Conservation (phyloP, 2,113 vertebrate species). For the Tachuris rubrigastra region DNA sequence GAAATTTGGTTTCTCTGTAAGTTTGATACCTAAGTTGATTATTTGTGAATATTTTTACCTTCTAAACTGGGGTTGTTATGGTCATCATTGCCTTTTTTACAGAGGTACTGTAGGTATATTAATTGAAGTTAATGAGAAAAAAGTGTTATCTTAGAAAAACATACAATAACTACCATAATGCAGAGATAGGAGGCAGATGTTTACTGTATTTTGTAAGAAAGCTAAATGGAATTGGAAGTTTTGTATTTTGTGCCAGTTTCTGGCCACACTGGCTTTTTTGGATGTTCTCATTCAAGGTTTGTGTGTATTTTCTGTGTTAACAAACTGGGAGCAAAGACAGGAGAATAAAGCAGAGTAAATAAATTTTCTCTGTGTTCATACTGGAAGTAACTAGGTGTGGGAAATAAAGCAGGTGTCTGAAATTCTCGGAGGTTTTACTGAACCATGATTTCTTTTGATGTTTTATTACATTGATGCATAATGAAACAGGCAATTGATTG, state of each 20-base stretch:
- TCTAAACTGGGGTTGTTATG: neutral
- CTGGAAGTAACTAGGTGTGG: neutral
- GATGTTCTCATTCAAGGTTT: neutral
- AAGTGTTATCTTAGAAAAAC: neutral
- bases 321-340: neutral
- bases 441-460: neutral
- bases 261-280: neutral
- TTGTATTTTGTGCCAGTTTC: neutral
- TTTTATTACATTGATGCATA: neutral
- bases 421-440: neutral
- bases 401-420: neutral
- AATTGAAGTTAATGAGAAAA: neutral
- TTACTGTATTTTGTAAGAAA: neutral
- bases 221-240: neutral
- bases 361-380: neutral
- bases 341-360: neutral
- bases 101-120: neutral
- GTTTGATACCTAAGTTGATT: neutral
- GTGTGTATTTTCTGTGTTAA: neutral
- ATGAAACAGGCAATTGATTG: rapidly evolving
- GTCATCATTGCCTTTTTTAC: neutral
- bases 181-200: neutral
- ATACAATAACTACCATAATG: rapidly evolving
- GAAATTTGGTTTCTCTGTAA: neutral
- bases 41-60: neutral